Evolutionary conservation across 2,888 invertebrate genomes (phyloP), one percentile per base, ranked within the genome.

Genomic region (Ceriagrion tenellum): DNA sequence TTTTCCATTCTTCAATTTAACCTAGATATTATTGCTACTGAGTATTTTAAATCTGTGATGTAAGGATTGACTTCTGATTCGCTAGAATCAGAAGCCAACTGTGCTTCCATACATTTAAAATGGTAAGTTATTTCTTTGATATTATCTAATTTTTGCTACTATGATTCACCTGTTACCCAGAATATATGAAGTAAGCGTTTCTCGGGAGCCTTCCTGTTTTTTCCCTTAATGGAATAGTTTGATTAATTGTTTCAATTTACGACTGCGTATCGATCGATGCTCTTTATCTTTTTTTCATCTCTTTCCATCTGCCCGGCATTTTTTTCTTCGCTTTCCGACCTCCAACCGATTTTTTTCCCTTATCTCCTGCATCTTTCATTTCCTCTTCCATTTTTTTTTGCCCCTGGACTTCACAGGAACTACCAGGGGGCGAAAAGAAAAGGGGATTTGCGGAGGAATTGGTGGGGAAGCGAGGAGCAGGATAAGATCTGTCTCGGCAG

Each of bases 191-290:
- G 47, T 59, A 59, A 12, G 10, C 59, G 12, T 20, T 59, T 6
- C 59, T 59, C 12, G 59, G 59, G 13, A 16, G 59, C 2, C 18
- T 47, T 59, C 18, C 18, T 59, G 20, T 59, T 59, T 59, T 69
- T 23, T 69, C 26, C 69, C 26, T 1, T 23, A 26, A 26, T 8
- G 23, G 13, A 59, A 59, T 59, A 18, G 6, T 59, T 69, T 26
- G 69, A 69, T 69, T 69, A 69, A 69, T 69, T 69, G 69, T 69
- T 69, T 69, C 69, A 69, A 69, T 69, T 69, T 69, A 69, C 23
- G 69, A 69, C 69, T 23, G n/a, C 23, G 69, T 10, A 69, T 26
- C n/a, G 69, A 26, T 69, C 26, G 26, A 59, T 59, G 1, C 20
- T 59, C 16, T 69, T 69, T 69, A 26, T 26, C 18, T 47, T 69